Percentiles rank a stretch among this genome's conserved stretches.
phyloP scores from a whole-genome alignment of 1,140 invertebrate genomes.

The Scaptomyza montana region DNA sequence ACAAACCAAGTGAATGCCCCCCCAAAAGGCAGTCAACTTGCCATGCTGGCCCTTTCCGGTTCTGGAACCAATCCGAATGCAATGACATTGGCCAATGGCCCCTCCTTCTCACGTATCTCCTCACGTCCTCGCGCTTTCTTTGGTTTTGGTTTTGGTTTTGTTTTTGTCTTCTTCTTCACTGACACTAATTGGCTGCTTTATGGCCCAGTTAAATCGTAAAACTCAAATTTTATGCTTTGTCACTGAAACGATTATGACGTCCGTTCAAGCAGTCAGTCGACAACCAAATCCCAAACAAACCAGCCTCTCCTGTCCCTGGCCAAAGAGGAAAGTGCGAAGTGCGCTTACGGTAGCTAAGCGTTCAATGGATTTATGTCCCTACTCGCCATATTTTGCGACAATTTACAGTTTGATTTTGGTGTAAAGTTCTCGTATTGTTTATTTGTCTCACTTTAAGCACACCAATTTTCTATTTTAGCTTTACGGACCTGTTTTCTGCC shows the following conservation, averaged over 20 bases:
- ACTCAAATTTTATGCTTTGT: constrained; percentile 82
- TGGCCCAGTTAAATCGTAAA: constrained; percentile 80
- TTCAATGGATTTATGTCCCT: constrained; percentile 67
- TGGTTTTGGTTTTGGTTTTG: constrained; percentile 13
- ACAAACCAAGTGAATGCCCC: constrained; percentile 14
- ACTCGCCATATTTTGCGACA: constrained; percentile 62
- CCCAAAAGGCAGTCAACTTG: constrained; percentile 1
- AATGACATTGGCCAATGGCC: constrained; percentile 25
- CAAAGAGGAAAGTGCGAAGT: neutral
- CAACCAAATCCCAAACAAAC: constrained; percentile 25
- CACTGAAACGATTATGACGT: constrained; percentile 82
- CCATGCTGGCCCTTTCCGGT: neutral
- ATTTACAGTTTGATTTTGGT: constrained; percentile 77
- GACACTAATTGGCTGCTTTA: constrained; percentile 83
- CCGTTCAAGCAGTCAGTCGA: constrained; percentile 43
- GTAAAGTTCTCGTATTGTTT: constrained; percentile 48
- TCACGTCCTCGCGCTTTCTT: constrained; percentile 13
- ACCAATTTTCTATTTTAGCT: no score
- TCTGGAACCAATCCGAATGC: constrained; percentile 16
- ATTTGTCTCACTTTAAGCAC: constrained; percentile 52
- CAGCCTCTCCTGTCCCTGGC: constrained; percentile 2
- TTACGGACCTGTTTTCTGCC: no score
- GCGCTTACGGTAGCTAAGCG: constrained; percentile 47
- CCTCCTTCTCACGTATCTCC: neutral
- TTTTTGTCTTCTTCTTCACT: constrained; percentile 44